These are phyloP conservation scores for Sula dactylatra DNA, from an alignment of 2,113 vertebrate species.

Conservation along the genomic window DNA sequence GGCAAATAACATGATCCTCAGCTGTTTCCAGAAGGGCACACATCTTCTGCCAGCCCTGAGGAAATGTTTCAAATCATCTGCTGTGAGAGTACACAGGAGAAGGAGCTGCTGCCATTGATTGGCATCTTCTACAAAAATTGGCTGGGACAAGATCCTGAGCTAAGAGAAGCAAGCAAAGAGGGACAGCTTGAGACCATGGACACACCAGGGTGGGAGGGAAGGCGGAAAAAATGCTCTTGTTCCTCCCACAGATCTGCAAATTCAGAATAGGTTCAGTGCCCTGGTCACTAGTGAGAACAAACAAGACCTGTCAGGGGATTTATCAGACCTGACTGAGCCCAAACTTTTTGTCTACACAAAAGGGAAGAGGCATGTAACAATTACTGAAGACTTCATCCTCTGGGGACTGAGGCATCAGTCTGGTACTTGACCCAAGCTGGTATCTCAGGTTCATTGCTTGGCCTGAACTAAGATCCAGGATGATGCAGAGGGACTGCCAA, in stretches of 20 bases:
- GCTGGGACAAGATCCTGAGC: background rate
- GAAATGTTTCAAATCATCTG: background rate
- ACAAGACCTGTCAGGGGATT: background rate
- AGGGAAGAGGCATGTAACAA: background rate
- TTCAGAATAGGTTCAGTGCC: background rate
- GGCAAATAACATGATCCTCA: background rate
- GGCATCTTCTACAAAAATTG: background rate
- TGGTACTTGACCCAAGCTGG: background rate
- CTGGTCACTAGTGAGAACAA: background rate
- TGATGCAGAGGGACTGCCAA: background rate
- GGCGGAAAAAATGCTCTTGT: background rate
- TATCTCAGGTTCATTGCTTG: background rate
- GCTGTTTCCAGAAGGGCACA: background rate
- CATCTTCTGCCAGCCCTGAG: background rate
- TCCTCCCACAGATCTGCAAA: background rate
- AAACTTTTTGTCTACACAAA: background rate
- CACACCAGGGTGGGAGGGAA: too few species aligned
- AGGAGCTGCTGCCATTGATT: background rate
- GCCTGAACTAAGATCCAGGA: background rate
- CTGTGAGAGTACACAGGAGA: background rate
- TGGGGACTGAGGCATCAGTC: background rate
- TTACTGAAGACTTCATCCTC: background rate
- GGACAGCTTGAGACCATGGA: rapidly evolving
- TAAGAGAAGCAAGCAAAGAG: background rate
- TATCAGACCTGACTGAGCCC: background rate